Conservation (phyloP, 2,113 vertebrate species). For the Silurus asotus region DNA sequence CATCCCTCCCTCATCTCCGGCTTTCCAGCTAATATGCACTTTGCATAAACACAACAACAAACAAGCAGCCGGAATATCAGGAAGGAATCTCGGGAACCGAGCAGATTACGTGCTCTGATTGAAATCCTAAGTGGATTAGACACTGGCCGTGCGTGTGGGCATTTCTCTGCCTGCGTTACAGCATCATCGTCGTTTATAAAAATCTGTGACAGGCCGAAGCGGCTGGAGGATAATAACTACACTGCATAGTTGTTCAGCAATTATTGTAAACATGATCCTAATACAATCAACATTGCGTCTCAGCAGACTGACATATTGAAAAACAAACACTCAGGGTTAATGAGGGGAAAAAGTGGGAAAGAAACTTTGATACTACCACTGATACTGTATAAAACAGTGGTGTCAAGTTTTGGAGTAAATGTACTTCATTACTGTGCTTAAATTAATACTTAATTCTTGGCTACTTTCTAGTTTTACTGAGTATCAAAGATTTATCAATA, state of each 20-base stretch:
- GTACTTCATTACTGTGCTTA: no score
- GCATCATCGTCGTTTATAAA: background rate
- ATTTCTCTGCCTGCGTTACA: background rate
- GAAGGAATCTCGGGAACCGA: background rate
- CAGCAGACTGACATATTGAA: background rate
- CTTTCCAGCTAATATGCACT: constrained; percentile 1
- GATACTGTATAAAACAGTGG: background rate
- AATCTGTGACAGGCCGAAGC: background rate
- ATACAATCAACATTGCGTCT: background rate
- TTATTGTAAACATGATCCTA: background rate
- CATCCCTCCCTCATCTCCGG: constrained; percentile 7
- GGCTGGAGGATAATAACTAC: constrained; percentile 1
- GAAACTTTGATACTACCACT: no score
- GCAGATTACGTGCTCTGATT: background rate
- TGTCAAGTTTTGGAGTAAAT: no score
- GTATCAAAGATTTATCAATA: no score
- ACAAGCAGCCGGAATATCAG: background rate
- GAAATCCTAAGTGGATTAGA: constrained; percentile 32
- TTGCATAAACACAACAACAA: constrained; percentile 40
- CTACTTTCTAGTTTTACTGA: no score
- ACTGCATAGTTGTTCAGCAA: background rate
- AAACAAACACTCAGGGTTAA: background rate
- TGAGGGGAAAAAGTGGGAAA: background rate
- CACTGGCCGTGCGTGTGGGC: background rate
- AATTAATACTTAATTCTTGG: no score